Conservation (phyloP, 2,113 vertebrate species). For the Boleophthalmus pectinirostris region DNA sequence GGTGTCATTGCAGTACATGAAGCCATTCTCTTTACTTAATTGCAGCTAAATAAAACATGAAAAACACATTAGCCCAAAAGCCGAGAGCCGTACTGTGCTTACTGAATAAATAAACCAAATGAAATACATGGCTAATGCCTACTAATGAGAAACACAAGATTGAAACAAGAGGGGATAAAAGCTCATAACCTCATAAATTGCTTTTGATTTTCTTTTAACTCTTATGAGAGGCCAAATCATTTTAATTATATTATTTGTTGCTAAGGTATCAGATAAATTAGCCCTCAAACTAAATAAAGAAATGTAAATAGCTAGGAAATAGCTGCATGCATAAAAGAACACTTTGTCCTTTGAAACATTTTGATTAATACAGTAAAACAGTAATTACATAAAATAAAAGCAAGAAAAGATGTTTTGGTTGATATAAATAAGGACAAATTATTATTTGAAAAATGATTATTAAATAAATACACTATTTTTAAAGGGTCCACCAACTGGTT, state of each 20-base stretch:
- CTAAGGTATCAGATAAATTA: not conserved
- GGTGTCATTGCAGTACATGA: conserved; percentile 45
- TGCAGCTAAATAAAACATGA: conserved; percentile 41
- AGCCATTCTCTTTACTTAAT: conserved; percentile 45
- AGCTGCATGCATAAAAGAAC: not conserved
- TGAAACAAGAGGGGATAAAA: conserved; percentile 6
- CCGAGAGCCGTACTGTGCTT: conserved; percentile 7
- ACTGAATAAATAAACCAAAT: conserved; percentile 11
- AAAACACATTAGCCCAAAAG: conserved; percentile 15
- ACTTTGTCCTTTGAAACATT: not conserved
- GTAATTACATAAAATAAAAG: no score
- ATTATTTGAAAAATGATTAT: no score
- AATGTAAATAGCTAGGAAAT: not conserved
- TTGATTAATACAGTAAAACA: no score
- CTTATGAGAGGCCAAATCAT: not conserved
- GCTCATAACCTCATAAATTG: conserved; percentile 1
- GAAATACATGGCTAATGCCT: conserved; percentile 5
- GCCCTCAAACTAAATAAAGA: not conserved
- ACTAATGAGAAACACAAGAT: conserved; percentile 9
- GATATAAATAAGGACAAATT: no score
- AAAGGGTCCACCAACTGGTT: no score
- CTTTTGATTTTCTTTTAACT: conserved; percentile 2
- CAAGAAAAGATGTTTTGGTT: no score
- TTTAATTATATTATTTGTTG: not conserved
- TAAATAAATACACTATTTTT: no score